These are phyloP conservation scores for Smutsia temminckii DNA, from an alignment of 2,797 vertebrate genomes.

Conservation along the genomic window DNA sequence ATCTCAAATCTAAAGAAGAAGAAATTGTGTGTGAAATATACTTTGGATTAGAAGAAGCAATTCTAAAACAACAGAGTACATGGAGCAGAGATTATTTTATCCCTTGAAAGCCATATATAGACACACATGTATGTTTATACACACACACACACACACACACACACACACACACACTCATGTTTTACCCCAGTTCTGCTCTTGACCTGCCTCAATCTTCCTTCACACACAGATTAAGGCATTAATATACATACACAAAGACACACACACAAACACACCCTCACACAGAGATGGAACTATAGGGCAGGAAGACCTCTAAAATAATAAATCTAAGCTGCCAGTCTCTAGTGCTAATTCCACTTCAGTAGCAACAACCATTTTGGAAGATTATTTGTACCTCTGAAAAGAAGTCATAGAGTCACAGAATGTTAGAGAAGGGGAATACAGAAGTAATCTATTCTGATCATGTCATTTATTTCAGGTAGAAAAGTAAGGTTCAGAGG, in stretches of 20 bases:
- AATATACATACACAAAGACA: background rate
- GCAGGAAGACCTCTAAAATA: background rate
- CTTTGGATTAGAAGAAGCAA: conserved; percentile 46
- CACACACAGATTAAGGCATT: background rate
- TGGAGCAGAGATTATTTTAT: background rate
- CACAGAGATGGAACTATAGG: background rate
- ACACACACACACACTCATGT: background rate
- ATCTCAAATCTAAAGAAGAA: background rate
- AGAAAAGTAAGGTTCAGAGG: background rate
- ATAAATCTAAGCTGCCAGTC: background rate
- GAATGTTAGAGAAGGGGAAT: background rate
- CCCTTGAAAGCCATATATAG: background rate
- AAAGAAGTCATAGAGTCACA: background rate
- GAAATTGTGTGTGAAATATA: conserved; percentile 46
- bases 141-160: too few relatives aligned
- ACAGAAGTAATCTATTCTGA: background rate
- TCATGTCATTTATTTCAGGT: background rate
- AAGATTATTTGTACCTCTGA: background rate
- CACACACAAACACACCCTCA: background rate
- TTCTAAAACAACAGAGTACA: background rate
- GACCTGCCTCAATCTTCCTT: background rate
- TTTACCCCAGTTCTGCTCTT: background rate
- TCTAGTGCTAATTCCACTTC: background rate
- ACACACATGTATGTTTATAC: background rate
- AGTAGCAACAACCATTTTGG: background rate